These are phyloP conservation scores for Patiria pectinifera DNA, from an alignment of 53 echinoderm and acorn worm genomes.

Conservation along the genomic window DNA sequence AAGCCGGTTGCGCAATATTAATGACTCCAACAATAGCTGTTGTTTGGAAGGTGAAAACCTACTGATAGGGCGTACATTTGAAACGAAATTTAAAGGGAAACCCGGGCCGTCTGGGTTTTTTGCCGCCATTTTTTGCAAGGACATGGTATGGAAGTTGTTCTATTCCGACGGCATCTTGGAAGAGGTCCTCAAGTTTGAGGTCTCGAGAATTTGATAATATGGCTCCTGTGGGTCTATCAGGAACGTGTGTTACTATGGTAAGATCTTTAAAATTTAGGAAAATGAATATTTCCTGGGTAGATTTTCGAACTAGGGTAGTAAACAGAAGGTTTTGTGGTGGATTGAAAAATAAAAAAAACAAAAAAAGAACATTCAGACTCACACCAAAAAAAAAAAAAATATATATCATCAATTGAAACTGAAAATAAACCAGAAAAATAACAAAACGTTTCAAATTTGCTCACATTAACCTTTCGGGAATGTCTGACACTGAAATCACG, in stretches of 20 bases:
- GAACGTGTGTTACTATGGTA: conserved; percentile 12
- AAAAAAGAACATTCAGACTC: too few relatives aligned
- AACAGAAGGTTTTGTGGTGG: background rate
- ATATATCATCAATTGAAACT: too few relatives aligned
- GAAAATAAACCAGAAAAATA: too few relatives aligned
- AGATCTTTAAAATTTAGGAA: background rate
- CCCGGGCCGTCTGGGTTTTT: background rate
- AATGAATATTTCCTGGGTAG: background rate
- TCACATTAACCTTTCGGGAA: too few relatives aligned
- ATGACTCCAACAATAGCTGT: conserved; percentile 18
- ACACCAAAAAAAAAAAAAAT: too few relatives aligned
- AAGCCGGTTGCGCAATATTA: background rate
- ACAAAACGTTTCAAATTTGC: too few relatives aligned
- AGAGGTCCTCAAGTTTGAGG: background rate
- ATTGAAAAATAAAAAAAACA: background rate
- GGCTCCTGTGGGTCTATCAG: conserved; percentile 18
- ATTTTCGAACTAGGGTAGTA: background rate
- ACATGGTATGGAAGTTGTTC: background rate
- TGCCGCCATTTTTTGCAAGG: conserved; percentile 5
- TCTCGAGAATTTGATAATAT: background rate
- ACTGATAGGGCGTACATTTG: background rate
- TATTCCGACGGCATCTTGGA: background rate
- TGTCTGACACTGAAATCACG: too few relatives aligned
- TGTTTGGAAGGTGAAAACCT: background rate
- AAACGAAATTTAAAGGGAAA: conserved; percentile 26